Conservation (phyloP, 2,888 invertebrate species). For the Eupeodes latifasciatus region DNA sequence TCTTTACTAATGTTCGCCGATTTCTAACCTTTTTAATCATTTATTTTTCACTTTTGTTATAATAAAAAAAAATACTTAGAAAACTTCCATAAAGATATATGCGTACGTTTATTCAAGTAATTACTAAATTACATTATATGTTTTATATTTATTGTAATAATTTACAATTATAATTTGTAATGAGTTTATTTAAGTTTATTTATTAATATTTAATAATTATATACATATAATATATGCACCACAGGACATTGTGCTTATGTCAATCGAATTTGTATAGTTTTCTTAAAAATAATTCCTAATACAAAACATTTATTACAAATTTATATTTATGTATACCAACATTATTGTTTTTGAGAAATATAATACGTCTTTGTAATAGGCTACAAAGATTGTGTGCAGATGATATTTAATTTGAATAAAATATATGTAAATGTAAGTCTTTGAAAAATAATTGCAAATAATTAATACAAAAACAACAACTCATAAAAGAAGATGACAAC, state of each 20-base stretch:
- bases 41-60: too few species aligned
- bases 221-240: conserved; percentile 48
- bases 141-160: neutral
- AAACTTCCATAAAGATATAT: neutral
- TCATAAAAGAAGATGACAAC: conserved; percentile 14
- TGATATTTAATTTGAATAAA: conserved; percentile 12
- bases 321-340: too few species aligned
- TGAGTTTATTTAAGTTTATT: neutral
- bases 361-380: neutral
- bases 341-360: neutral
- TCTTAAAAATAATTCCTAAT: conserved; percentile 12
- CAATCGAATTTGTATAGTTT: neutral
- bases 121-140: neutral
- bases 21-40: too few species aligned
- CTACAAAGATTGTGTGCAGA: conserved; percentile 20
- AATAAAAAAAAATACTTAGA: too few species aligned
- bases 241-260: conserved; percentile 68
- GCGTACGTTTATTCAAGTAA: neutral
- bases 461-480: conserved; percentile 34
- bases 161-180: neutral
- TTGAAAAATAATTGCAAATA: conserved; percentile 11
- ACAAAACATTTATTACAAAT: conserved; percentile 31
- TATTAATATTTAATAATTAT: conserved; percentile 2
- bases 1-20: too few species aligned
- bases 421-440: neutral